A percentile compares a stretch with the other conserved stretches of the same genome.
Evolutionary conservation across 2,797 vertebrate species (phyloP).

Genomic region (Rhodeus uyekii): DNA sequence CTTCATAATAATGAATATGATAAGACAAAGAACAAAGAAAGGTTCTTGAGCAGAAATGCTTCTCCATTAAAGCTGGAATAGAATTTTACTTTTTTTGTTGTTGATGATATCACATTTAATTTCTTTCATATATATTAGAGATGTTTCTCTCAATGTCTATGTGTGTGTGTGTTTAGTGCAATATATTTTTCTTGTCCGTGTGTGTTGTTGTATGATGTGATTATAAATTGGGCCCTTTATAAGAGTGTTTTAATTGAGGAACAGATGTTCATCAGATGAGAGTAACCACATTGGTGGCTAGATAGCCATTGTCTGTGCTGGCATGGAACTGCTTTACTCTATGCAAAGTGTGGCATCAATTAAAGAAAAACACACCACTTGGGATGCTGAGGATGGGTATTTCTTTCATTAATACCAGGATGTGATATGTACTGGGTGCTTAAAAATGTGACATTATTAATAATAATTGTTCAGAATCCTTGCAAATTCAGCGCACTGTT

Average conservation of each 20-base stretch:
- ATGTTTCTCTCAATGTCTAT: too few relatives aligned
- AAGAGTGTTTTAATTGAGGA: slow-evolving; percentile 83
- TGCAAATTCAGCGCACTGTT: not conserved
- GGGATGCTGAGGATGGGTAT: not conserved
- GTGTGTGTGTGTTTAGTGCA: slow-evolving; percentile 51
- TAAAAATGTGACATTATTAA: not conserved
- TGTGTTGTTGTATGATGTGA: slow-evolving; percentile 67
- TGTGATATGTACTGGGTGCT: not conserved
- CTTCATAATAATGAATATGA: not conserved
- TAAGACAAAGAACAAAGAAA: not conserved
- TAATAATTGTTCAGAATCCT: not conserved
- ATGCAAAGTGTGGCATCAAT: slow-evolving; percentile 5
- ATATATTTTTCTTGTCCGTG: slow-evolving; percentile 52
- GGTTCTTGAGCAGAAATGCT: too few relatives aligned
- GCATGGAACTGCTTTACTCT: not conserved
- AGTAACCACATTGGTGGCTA: slow-evolving; percentile 80
- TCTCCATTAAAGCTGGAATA: too few relatives aligned
- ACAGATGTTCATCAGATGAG: slow-evolving; percentile 98
- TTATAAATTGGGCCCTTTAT: slow-evolving; percentile 17
- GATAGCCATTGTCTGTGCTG: slow-evolving; percentile 8
- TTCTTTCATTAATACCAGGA: not conserved
- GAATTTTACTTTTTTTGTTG: too few relatives aligned
- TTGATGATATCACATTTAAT: too few relatives aligned
- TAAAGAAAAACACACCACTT: slow-evolving; percentile 14
- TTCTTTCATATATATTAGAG: too few relatives aligned